Percentiles rank a stretch among this genome's conserved stretches.
These are phyloP conservation scores for Molorchus minor DNA, from an alignment of 2,888 invertebrate genomes.

Conservation along the genomic window DNA sequence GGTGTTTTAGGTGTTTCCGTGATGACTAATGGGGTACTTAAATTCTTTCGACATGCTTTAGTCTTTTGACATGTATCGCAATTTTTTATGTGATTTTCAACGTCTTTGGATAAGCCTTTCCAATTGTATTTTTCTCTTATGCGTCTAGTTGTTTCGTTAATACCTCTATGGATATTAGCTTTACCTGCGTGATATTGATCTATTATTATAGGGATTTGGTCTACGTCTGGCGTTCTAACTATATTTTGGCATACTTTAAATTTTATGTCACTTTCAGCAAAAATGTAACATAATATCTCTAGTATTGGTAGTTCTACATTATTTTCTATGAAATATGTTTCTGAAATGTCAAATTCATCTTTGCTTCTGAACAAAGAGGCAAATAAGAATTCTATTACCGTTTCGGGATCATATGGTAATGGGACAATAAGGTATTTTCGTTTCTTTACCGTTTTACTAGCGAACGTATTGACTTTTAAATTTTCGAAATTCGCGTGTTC, in stretches of 20 bases:
- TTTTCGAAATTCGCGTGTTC: not conserved
- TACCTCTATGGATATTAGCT: too few species aligned
- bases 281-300: not conserved
- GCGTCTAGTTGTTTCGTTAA: too few species aligned
- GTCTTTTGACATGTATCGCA: too few species aligned
- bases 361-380: not conserved
- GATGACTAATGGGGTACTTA: not conserved
- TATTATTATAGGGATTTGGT: too few species aligned
- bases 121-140: too few species aligned
- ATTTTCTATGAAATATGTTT: not conserved
- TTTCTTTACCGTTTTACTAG: not conserved
- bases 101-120: too few species aligned
- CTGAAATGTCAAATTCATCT: too few species aligned
- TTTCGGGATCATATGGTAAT: not conserved
- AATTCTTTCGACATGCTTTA: not conserved
- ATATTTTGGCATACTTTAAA: not conserved
- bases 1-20: not conserved
- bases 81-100: too few species aligned
- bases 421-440: not conserved
- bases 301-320: not conserved
- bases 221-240: too few species aligned
- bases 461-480: not conserved
- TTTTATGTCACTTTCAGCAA: not conserved
- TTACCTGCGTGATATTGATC: too few species aligned
- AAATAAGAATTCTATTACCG: not conserved